Base-by-base conservation (phyloP, 2,113 vertebrate genomes). In the Peromyscus polionotus region DNA sequence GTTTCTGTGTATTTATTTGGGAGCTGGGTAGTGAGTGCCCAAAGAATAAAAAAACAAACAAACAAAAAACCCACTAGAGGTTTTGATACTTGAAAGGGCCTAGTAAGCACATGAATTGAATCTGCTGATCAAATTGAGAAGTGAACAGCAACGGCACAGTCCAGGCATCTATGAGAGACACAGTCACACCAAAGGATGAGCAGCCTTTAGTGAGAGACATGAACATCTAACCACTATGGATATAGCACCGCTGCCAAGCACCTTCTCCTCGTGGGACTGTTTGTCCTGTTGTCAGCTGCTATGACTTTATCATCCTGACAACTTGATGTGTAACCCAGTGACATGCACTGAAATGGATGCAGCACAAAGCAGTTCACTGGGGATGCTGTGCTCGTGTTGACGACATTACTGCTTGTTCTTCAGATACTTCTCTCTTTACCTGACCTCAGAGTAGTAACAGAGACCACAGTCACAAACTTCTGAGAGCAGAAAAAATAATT, bases 121-220 rank as follows among this genome's bases (percentile, higher is more conserved):
- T 92, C 51, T 91, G 80, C 61, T 88, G 61, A 88, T 93, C 85
- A 91, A 76, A 77, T 42, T 91, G 45, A 85, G 80, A 93, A 33
- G 42, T 65, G 72, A 65, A 75, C 1, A 67, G 54, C 16, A 87
- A 85, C 45, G 85, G 31, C 36, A 24, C 0, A 36, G 20, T 4
- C 3, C 19, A 77, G 67, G 65, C 54, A 90, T 2, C 45, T 75
- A 63, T 51, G 45, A 80, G 7, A 59, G 63, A 77, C 11, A 65
- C 0, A n/a, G 86, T 51, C 75, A 65, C 26, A 79, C 19, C 26
- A 76, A 65, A 28, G 16, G 42, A 33, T 16, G n/a, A 76, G 65
- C 39, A 95, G 84, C 14, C 51, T 61, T 84, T 9, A 7, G 20
- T 4, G 26, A 0, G 39, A 88, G 81, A 48, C 59, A 80, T 0